Percentiles rank a stretch among this genome's conserved stretches.
Evolutionary conservation across 2,113 vertebrate genomes (phyloP).

Genomic region (Cyanoliseus patagonus): DNA sequence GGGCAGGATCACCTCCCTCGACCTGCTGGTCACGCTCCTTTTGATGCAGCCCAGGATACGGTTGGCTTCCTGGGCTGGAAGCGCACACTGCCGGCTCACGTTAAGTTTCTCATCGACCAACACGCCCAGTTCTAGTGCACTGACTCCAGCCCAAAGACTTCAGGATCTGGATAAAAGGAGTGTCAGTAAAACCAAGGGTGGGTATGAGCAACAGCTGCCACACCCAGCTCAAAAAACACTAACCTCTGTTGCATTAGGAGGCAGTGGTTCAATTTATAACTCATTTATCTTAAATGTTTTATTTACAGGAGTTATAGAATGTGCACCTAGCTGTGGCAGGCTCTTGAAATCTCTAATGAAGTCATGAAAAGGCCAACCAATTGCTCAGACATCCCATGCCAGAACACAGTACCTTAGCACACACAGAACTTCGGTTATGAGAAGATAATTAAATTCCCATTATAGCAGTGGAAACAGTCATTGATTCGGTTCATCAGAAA

Average conservation of each 20-base stretch:
- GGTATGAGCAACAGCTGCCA: neutral
- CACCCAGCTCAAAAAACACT: neutral
- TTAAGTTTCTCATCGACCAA: too few species aligned
- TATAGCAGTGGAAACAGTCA: neutral
- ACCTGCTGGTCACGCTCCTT: too few species aligned
- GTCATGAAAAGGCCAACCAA: neutral
- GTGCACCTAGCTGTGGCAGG: neutral
- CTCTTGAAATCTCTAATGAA: neutral
- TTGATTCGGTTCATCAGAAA: conserved; percentile 18
- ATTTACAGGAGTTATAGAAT: neutral
- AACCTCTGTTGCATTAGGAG: neutral
- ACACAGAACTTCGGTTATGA: neutral
- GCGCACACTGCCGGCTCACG: too few species aligned
- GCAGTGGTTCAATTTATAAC: neutral
- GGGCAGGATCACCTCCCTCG: too few species aligned
- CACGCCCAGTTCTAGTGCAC: neutral
- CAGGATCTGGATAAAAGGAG: neutral
- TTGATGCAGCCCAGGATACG: too few species aligned
- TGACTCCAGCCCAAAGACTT: neutral
- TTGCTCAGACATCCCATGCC: neutral
- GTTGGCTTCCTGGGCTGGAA: too few species aligned
- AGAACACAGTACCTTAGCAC: neutral
- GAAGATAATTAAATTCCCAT: conserved; percentile 1
- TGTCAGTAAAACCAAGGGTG: neutral
- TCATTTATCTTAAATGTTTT: neutral